Evolutionary conservation across 2,888 invertebrate genomes (phyloP).

Genomic region (Hypena proboscidalis): DNA sequence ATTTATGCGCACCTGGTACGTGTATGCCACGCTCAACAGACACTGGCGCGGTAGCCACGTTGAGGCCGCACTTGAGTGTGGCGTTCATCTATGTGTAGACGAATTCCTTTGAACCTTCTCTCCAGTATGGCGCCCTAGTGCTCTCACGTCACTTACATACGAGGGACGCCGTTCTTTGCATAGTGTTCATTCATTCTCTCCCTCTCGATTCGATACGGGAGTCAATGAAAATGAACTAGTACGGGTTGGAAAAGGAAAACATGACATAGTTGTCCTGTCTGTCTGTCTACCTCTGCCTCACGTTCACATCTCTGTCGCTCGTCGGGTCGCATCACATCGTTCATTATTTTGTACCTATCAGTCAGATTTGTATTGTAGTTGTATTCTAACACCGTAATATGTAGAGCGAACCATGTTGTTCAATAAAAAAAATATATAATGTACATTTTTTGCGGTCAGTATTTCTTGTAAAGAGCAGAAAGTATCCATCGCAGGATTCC

Average conservation of each 20-base stretch:
- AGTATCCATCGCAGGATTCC: too few species aligned
- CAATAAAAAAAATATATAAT: too few species aligned
- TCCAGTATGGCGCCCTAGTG: slow-evolving; percentile 62
- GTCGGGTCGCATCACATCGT: too few species aligned
- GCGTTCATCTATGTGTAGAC: slow-evolving; percentile 26
- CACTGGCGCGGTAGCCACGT: slow-evolving; percentile 35
- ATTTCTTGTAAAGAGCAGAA: too few species aligned
- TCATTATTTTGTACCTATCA: too few species aligned
- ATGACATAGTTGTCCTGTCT: too few species aligned
- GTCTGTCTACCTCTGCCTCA: too few species aligned
- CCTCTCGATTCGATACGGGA: slow-evolving; percentile 4
- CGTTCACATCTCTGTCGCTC: not conserved
- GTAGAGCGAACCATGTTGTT: too few species aligned
- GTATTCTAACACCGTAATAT: too few species aligned
- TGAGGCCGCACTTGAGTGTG: slow-evolving; percentile 21
- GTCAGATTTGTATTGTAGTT: too few species aligned
- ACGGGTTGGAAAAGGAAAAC: slow-evolving; percentile 1
- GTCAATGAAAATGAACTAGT: slow-evolving; percentile 23
- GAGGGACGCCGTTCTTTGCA: slow-evolving; percentile 64
- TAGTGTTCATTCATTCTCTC: slow-evolving; percentile 42
- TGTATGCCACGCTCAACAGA: slow-evolving; percentile 44
- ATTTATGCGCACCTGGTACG: slow-evolving; percentile 31
- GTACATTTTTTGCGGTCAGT: too few species aligned
- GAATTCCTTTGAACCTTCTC: slow-evolving; percentile 43
- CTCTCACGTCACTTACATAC: slow-evolving; percentile 64